Base-by-base conservation (phyloP, 2,888 invertebrate genomes). In the Euclidia mi region DNA sequence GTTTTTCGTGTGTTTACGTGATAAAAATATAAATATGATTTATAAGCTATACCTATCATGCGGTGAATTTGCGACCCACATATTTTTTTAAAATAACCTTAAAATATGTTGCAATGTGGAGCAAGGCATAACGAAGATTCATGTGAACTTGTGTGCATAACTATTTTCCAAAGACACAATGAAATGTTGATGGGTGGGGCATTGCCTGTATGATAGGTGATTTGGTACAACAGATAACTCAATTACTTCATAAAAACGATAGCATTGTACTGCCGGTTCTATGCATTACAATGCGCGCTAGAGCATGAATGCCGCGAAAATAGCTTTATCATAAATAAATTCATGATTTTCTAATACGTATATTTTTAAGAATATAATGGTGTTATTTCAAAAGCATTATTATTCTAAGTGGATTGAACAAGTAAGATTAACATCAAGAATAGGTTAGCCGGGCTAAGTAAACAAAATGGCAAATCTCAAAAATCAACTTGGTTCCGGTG, bases 101-200 rank as follows among this genome's bases (percentile, higher is more conserved):
- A 56, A 71, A 77, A 76, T 74, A 52, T 71, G 67, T 66, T 69
- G 58, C 69, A 71, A 79, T 79, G 63, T 79, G 40, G 79, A 71
- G 49, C 79, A 76, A 81, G 77, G 81, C 31, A 73, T 76, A 61
- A 73, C 75, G 74, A 71, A 76, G 72, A 64, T 56, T 49, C 50
- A 34, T 50, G 61, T 47, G 34, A 31, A 31, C 17, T 20, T 28
- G 29, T 32, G 32, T 28, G 11, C 32, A 38, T 38, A 29, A 25
- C 40, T 61, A 69, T 68, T 73, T 64, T 71, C 48, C 56, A 43
- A 52, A 59, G 63, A 65, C 49, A 52, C 18, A 18, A 31, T 59
- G 4, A 43, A 15, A 11, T 43, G 34, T 34, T 34, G 14, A 34
- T 34, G 14, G 9, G 6, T 12, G 10, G 7, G 34, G 9, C 28